These are phyloP conservation scores for Strigamia transsilvanica DNA, from an alignment of 2,888 invertebrate genomes.

Conservation along the genomic window DNA sequence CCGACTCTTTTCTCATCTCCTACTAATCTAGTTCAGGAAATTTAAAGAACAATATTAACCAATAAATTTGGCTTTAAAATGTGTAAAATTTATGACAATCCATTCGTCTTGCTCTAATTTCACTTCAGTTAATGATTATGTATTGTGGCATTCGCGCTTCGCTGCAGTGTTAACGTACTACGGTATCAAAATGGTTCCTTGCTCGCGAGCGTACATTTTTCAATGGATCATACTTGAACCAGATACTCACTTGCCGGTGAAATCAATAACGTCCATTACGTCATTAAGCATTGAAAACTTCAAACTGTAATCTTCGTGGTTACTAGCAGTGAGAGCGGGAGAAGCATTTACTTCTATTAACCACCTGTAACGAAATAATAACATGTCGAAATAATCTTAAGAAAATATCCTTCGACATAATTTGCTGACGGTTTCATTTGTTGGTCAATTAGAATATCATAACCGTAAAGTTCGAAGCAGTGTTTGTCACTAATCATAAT, in stretches of 20 bases:
- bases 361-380: constrained; percentile 64
- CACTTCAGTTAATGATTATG: background rate
- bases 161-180: background rate
- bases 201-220: background rate
- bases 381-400: background rate
- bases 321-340: constrained; percentile 71
- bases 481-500: constrained; percentile 69
- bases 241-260: constrained; percentile 65
- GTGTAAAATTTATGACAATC: background rate
- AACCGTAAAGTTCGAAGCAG: constrained; percentile 73
- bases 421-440: constrained; percentile 68
- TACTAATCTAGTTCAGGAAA: constrained; percentile 63
- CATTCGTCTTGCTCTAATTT: background rate
- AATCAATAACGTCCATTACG: constrained; percentile 70
- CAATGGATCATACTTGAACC: no score
- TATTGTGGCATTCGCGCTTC: background rate
- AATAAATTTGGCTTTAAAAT: background rate
- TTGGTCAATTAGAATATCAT: constrained; percentile 71
- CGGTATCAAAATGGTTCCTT: background rate
- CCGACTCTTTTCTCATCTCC: constrained; percentile 70
- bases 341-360: constrained; percentile 72
- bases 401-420: constrained; percentile 57
- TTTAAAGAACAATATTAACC: background rate
- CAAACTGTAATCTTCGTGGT: constrained; percentile 70
- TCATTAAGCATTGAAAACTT: constrained; percentile 71